These are phyloP conservation scores for Vandiemenella viatica DNA, from an alignment of 2,888 invertebrate species.

Conservation along the genomic window DNA sequence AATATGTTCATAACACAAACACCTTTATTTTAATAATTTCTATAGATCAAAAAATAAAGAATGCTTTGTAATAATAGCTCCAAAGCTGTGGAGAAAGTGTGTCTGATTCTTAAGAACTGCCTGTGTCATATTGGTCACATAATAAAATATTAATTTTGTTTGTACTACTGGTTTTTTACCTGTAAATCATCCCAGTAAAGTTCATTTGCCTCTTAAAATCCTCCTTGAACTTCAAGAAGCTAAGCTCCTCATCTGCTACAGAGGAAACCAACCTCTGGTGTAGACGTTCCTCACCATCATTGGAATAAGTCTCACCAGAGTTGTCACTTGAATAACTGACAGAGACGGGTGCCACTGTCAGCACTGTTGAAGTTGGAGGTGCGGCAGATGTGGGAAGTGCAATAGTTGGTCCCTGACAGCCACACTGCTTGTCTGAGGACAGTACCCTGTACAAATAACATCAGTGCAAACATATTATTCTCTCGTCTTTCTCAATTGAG, in stretches of 20 bases:
- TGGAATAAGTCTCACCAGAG: constrained; percentile 18
- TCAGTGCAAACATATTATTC: constrained; percentile 3
- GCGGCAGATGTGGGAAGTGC: constrained; percentile 3
- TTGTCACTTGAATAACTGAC: no score
- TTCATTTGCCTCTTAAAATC: constrained; percentile 80
- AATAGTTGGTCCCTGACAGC: constrained; percentile 2
- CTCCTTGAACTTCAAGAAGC: constrained; percentile 63
- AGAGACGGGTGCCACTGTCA: no score
- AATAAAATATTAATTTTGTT: no score
- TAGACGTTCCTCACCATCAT: constrained; percentile 16
- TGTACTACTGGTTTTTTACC: no score
- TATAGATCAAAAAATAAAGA: no score
- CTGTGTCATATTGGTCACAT: no score
- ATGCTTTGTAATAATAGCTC: no score
- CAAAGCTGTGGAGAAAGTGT: no score
- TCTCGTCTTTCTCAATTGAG: no score
- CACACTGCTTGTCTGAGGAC: neutral
- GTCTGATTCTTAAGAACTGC: no score
- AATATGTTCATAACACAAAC: no score
- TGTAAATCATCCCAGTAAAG: constrained; percentile 66
- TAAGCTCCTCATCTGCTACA: constrained; percentile 24
- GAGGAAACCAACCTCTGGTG: constrained; percentile 17
- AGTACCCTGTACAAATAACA: constrained; percentile 1
- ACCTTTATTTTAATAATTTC: no score
- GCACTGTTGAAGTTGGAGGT: constrained; percentile 4